These are phyloP conservation scores for Aphaenogaster floridana DNA, from an alignment of 1,140 invertebrate species.

Conservation along the genomic window DNA sequence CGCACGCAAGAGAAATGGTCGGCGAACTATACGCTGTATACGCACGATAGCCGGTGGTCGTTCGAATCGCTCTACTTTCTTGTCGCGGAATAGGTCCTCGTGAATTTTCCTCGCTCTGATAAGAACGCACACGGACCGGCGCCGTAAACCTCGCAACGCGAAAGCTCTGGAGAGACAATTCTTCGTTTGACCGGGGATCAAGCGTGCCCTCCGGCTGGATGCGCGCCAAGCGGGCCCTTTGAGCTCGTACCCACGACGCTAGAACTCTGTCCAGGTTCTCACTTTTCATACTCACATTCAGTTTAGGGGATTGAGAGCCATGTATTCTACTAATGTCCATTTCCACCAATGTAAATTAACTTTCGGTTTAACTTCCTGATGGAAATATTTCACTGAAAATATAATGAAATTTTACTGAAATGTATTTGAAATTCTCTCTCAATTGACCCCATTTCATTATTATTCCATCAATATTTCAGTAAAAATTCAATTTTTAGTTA, in stretches of 20 bases:
- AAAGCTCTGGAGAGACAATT: slow-evolving; percentile 70
- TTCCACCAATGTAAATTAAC: neutral
- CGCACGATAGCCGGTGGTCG: neutral
- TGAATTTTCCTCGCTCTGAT: neutral
- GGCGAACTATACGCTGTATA: neutral
- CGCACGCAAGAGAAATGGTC: slow-evolving; percentile 17
- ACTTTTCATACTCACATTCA: neutral
- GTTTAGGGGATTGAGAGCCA: too few relatives aligned
- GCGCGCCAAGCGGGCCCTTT: neutral
- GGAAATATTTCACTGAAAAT: too few relatives aligned
- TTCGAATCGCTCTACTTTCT: slow-evolving; percentile 13
- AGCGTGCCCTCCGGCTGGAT: slow-evolving; percentile 79
- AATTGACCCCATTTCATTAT: too few relatives aligned
- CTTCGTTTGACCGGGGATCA: slow-evolving; percentile 80
- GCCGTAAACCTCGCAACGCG: neutral
- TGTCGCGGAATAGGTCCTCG: neutral
- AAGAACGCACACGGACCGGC: neutral
- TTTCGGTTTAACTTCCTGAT: neutral
- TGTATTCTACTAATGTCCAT: neutral
- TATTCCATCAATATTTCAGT: too few relatives aligned
- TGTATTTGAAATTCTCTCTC: too few relatives aligned
- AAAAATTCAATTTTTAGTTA: too few relatives aligned
- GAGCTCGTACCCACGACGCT: neutral
- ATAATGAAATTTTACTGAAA: too few relatives aligned
- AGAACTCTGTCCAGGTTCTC: neutral